phyloP scores from a whole-genome alignment of 2,888 invertebrate species.

The Reticulitermes lucifugus region DNA sequence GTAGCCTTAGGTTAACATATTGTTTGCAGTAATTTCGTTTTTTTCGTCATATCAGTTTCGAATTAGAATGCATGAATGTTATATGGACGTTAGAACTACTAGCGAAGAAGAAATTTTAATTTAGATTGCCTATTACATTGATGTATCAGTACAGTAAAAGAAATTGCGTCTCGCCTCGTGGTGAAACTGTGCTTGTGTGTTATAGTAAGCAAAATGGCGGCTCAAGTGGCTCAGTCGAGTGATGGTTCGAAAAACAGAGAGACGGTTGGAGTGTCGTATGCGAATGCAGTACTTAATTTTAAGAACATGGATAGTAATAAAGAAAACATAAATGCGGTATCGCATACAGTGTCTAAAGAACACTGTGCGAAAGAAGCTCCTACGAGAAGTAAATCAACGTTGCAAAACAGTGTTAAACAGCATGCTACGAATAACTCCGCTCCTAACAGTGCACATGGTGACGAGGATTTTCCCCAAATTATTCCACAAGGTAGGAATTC shows the following conservation, averaged over 20 bases:
- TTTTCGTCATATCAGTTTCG: neutral
- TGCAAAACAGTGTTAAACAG: slow-evolving; percentile 46
- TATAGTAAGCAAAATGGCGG: slow-evolving; percentile 51
- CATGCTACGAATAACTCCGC: slow-evolving; percentile 54
- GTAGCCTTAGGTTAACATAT: slow-evolving; percentile 49
- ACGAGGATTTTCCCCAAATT: slow-evolving; percentile 55
- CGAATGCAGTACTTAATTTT: slow-evolving; percentile 77
- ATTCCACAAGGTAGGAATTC: slow-evolving; percentile 49
- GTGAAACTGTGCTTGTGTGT: slow-evolving; percentile 49
- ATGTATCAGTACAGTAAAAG: slow-evolving; percentile 38
- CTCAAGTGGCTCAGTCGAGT: slow-evolving; percentile 52
- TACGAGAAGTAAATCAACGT: slow-evolving; percentile 50
- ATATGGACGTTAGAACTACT: no score
- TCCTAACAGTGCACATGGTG: slow-evolving; percentile 60
- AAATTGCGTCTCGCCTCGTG: slow-evolving; percentile 52
- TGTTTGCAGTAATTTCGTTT: slow-evolving; percentile 44
- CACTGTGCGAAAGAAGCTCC: slow-evolving; percentile 48
- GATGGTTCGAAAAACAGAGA: slow-evolving; percentile 53
- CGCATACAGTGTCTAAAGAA: slow-evolving; percentile 47
- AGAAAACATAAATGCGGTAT: slow-evolving; percentile 66
- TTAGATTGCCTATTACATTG: slow-evolving; percentile 35
- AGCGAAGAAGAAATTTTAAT: slow-evolving; percentile 19
- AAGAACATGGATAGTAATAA: slow-evolving; percentile 71
- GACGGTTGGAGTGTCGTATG: slow-evolving; percentile 75
- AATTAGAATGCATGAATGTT: neutral